Evolutionary conservation across 2,797 vertebrate genomes (phyloP), one percentile per base, ranked within the genome.

Genomic region (Pagetopsis macropterus): DNA sequence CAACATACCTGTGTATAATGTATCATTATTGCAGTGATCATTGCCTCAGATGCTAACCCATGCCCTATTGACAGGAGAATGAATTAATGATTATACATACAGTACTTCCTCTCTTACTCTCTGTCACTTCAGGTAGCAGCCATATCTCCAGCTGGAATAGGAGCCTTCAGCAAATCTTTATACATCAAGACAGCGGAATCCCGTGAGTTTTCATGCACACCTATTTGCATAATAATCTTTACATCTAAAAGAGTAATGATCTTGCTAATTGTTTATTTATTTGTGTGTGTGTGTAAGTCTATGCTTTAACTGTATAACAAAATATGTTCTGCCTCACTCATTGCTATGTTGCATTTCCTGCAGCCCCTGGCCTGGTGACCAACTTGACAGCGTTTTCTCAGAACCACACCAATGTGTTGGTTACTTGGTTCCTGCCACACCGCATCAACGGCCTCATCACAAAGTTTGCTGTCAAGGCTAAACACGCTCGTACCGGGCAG

Each of bases 361-460:
- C 89, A 99, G 98, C 97, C 83, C 98, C 98, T 65, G 97, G 98
- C 74, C 94, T 97, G 87, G 98, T 99, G 82, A 97, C 97, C 70
- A 98, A 98, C 91, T 92, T 99, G 84, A 98, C 97, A 10, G 97
- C 97, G 2, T 94, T 95, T 41, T 94, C 96, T 48, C 91, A 96
- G 65, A 99, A 98, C 91, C 94, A 96, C 87, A 96, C 96, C 44
- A 95, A 93, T 16, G 97, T 98, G 73, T 93, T 96, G 86, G 91
- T 99, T 45, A 96, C 95, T 49, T 99, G 98, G 98, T 98, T 95
- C 91, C 94, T 99, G 81, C 98, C 98, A 11, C 91, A 87, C 40
- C 96, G 96, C 86, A 98, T 97, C 81, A 98, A 99, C 63, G 98
- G 98, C 52, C 98, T 97, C 89, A 99, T 99, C 89, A 98, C 94